Evolutionary conservation across 2,888 invertebrate species (phyloP), one percentile per base, ranked within the genome.

Genomic region (Thymelicus sylvestris): DNA sequence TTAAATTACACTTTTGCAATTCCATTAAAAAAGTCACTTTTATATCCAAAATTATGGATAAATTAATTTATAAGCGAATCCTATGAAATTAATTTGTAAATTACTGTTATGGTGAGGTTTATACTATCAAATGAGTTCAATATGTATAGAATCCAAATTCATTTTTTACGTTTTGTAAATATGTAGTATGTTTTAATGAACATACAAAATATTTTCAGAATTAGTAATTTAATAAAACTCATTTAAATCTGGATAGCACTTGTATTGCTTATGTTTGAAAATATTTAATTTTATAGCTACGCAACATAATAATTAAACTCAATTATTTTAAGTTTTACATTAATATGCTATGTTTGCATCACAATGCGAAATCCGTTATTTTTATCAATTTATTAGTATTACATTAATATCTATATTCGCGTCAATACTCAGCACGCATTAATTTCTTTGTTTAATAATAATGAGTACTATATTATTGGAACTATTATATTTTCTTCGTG

Each of bases 401-500:
- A 64, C 68, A 65, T 73, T 73, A 76, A 75, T 38, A 63, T 68
- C 31, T 52, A 62, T n/a, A 41, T 62, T 62, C n/a, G 44, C 67
- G 41, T 52, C 63, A 47, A 57, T 68, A 63, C 68, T 68, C 78
- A 67, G 77, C 73, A 76, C 75, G 77, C 77, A 78, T 79, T 74
- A 73, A 76, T 75, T 77, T 76, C 77, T 80, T 78, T 73, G 62
- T 71, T 67, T 7, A 63, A 52, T 55, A 55, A 64, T 55, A 63
- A 65, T 65, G 63, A 73, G 72, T 71, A 70, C 41, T 48, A 75
- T 78, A 78, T 76, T 76, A 81, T 80, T 77, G 80, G 81, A 80
- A 78, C 81, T 83, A 79, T 78, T 76, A 78, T 79, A 80, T 79
- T 86, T 88, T 83, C 81, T 87, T 86, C 86, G 85, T 89, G 86